Base-by-base conservation (phyloP, 2,797 vertebrate species). In the Thripadectes ignobilis region DNA sequence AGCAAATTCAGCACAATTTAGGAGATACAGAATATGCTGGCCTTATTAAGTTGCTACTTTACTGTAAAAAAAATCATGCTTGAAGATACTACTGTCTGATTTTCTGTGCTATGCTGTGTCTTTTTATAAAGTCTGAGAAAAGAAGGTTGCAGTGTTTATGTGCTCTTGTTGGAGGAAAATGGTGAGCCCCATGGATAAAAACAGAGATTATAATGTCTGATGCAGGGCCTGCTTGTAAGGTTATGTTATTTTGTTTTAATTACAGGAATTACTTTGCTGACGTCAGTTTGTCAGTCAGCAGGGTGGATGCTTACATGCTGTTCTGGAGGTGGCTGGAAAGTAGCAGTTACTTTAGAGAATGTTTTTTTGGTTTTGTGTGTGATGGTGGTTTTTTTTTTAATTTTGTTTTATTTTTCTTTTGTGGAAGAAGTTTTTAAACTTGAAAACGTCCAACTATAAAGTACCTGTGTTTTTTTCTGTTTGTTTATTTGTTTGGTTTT, bases 211-310 rank as follows among this genome's bases (percentile, higher is more conserved):
- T n/a, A 87, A 80, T 46, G 52, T 63, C 21, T 85, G 76, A 76
- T 69, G 23, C 49, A 58, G 48, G 49, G 27, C 6, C 13, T 1
- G 3, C 26, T 85, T 67, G 38, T 39, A 49, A 76, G 69, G 39
- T 63, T 0, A 3, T 41, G 17, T 73, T 82, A 49, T 67, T 59
- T 88, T 57, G 17, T 54, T 83, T 85, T 96, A 93, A 93, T 92
- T 76, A 76, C 48, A 74, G 79, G 76, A 93, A 78, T 92, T 95
- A 81, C 52, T 43, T 88, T 38, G 43, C 51, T 89, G 91, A 84
- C 1, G 2, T 85, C 45, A 34, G 32, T 41, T 74, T 43, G 58
- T 62, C 80, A 74, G 43, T 62, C 85, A 75, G 73, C 66, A 68
- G 69, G 48, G 45, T 6, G 11, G 36, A 52, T 66, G 36, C 22